A percentile compares a stretch with the other conserved stretches of the same genome.
These are phyloP conservation scores for Cryptotermes secundus DNA, from an alignment of 1,140 invertebrate genomes.

Conservation along the genomic window DNA sequence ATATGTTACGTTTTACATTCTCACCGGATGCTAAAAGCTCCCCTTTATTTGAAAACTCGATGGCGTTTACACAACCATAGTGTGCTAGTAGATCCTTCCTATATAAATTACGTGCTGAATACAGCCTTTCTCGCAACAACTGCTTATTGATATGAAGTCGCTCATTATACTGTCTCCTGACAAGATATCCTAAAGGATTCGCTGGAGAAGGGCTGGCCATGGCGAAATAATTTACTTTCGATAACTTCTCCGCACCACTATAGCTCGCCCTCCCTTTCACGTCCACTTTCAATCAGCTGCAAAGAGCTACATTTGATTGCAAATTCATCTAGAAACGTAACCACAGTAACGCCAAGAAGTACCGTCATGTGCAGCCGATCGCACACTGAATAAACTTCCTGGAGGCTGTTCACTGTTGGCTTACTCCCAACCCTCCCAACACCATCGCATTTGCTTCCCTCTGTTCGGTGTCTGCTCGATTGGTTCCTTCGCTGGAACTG, in stretches of 20 bases:
- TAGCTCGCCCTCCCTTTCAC: background rate
- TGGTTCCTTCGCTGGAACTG: no score
- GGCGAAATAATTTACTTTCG: constrained; percentile 21
- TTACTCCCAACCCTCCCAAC: no score
- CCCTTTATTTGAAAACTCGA: constrained; percentile 89
- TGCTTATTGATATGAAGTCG: constrained; percentile 51
- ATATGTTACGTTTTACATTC: constrained; percentile 37
- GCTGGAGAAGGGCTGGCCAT: constrained; percentile 51
- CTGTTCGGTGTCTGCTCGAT: no score
- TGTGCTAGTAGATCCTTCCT: constrained; percentile 83
- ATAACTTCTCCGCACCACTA: background rate
- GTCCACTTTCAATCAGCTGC: constrained; percentile 11
- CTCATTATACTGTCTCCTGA: constrained; percentile 54
- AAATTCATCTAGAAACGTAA: background rate
- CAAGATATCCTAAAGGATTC: constrained; percentile 52
- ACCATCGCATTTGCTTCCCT: no score
- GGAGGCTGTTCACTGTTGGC: no score
- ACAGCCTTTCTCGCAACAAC: constrained; percentile 63
- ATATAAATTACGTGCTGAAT: constrained; percentile 71
- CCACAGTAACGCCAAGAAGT: background rate
- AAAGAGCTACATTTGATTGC: background rate
- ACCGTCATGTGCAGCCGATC: background rate
- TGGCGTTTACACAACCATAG: constrained; percentile 95
- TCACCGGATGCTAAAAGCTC: constrained; percentile 85
- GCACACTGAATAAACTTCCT: background rate